Evolutionary conservation across 2,797 vertebrate genomes (phyloP).

Genomic region (Chloroceryle amazona): DNA sequence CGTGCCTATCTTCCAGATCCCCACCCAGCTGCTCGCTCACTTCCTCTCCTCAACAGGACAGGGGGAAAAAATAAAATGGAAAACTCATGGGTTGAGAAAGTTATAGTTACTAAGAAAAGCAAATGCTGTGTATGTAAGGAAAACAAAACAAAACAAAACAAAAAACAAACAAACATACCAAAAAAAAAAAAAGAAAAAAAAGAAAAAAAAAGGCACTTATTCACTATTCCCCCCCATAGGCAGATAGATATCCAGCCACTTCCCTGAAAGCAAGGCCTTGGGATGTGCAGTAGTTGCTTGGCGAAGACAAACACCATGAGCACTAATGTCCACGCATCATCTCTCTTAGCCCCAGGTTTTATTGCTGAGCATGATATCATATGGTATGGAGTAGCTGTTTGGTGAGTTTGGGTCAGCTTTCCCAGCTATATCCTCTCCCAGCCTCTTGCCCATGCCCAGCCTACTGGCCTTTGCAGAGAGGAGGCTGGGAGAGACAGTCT

Average conservation of each 20-base stretch:
- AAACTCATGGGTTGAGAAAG: neutral
- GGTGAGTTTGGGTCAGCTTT: neutral
- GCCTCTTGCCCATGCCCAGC: neutral
- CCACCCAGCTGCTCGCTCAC: neutral
- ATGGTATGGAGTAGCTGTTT: neutral
- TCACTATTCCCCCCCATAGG: neutral
- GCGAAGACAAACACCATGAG: neutral
- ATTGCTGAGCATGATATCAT: neutral
- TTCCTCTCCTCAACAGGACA: neutral
- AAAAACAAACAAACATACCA: too few species aligned
- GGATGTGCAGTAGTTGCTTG: neutral
- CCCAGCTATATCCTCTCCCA: neutral
- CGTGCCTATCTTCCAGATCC: neutral
- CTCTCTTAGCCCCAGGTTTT: neutral
- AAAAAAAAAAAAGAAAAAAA: neutral
- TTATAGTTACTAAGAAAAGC: neutral
- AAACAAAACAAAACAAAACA: neutral
- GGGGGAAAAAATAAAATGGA: neutral
- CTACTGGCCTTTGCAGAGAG: neutral
- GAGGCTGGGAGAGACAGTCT: neutral
- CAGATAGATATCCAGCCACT: neutral
- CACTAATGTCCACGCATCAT: neutral
- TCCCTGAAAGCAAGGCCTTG: neutral
- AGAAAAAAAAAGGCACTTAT: neutral
- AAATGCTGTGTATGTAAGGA: neutral